phyloP scores from a whole-genome alignment of 2,888 invertebrate species.

The Pollenia amentaria region DNA sequence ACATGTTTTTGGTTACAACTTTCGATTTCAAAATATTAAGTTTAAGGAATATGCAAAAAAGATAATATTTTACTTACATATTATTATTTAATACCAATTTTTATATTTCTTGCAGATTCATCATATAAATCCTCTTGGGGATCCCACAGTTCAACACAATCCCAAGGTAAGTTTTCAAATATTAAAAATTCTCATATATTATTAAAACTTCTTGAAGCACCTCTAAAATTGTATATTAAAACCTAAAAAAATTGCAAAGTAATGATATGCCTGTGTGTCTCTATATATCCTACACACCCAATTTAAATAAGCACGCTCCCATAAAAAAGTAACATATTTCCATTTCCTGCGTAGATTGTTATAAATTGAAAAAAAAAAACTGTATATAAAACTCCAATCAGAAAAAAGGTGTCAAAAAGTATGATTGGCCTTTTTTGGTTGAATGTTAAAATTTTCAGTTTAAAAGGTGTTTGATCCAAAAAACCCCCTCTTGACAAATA shows the following conservation, averaged over 20 bases:
- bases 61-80: neutral
- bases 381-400: conserved; percentile 22
- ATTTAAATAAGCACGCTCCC: conserved; percentile 62
- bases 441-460: conserved; percentile 39
- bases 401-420: conserved; percentile 75
- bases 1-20: no score
- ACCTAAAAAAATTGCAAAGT: neutral
- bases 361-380: conserved; percentile 39
- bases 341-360: conserved; percentile 70
- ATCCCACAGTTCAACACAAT: conserved; percentile 90
- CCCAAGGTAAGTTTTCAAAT: conserved; percentile 89
- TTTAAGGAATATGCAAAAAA: no score
- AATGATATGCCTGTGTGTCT: neutral
- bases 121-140: conserved; percentile 95
- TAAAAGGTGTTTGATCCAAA: conserved; percentile 57
- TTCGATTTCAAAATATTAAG: no score
- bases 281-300: conserved; percentile 50
- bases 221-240: conserved; percentile 22
- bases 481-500: conserved; percentile 55
- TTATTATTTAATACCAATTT: neutral
- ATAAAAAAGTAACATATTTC: conserved; percentile 63
- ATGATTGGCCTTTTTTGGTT: conserved; percentile 75
- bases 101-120: conserved; percentile 88
- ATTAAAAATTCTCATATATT: neutral
- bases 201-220: conserved; percentile 52